Percentiles rank a stretch among this genome's conserved stretches.
phyloP scores from a whole-genome alignment of 2,888 invertebrate species.

The Melinaea marsaeus region DNA sequence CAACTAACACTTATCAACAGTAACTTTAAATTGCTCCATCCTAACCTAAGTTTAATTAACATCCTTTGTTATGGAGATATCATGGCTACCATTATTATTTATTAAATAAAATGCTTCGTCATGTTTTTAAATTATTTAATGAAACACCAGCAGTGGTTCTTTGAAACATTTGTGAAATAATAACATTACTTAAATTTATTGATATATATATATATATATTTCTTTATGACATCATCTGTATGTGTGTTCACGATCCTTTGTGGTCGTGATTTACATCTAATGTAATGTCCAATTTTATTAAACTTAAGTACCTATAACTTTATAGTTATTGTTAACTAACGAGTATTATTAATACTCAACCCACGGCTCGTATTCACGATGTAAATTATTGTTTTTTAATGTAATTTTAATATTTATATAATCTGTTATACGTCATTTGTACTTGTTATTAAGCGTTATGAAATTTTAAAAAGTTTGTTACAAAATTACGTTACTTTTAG shows the following conservation, averaged over 20 bases:
- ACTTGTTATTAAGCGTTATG: background rate
- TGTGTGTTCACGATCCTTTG: slow-evolving; percentile 25
- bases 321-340: slow-evolving; percentile 16
- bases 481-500: too few relatives aligned
- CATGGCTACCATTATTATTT: background rate
- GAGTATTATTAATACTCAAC: slow-evolving; percentile 18
- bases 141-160: background rate
- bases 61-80: slow-evolving; percentile 1
- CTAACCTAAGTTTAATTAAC: background rate
- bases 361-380: slow-evolving; percentile 8
- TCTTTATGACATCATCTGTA: slow-evolving; percentile 38
- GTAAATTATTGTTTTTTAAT: slow-evolving; percentile 6
- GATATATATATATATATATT: too few relatives aligned
- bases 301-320: slow-evolving; percentile 12
- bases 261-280: slow-evolving; percentile 22
- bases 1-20: too few relatives aligned
- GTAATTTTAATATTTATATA: slow-evolving; percentile 5
- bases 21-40: too few relatives aligned
- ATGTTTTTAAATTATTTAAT: slow-evolving; percentile 1
- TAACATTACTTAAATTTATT: too few relatives aligned
- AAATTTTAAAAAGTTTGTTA: too few relatives aligned
- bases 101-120: slow-evolving; percentile 1
- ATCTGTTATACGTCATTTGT: background rate
- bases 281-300: slow-evolving; percentile 20
- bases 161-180: too few relatives aligned